Evolutionary conservation across 64 coral and sea anemone species (phyloP).

Genomic region (Orbicella faveolata): DNA sequence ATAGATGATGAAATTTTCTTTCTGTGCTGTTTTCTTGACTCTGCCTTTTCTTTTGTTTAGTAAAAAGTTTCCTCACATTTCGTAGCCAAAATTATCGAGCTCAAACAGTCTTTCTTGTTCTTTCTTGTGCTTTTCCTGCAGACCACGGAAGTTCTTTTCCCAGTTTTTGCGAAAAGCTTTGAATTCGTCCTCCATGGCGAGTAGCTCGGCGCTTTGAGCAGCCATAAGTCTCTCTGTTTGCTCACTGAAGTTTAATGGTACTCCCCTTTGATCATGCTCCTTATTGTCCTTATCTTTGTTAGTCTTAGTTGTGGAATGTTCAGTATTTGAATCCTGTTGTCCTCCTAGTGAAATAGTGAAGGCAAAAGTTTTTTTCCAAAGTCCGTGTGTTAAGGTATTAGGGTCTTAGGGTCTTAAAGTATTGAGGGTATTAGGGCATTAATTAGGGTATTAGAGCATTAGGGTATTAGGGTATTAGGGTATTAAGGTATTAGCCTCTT

Average conservation of each 20-base stretch:
- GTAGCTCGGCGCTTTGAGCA: constrained; percentile 59
- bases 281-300: neutral
- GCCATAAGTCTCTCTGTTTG: constrained; percentile 63
- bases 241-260: neutral
- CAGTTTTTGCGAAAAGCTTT: constrained; percentile 65
- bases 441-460: too few species aligned
- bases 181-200: constrained; percentile 66
- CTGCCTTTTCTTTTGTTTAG: neutral
- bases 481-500: too few species aligned
- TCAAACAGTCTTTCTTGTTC: constrained; percentile 78
- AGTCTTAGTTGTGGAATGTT: neutral
- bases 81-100: constrained; percentile 70
- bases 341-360: neutral
- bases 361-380: neutral
- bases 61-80: constrained; percentile 19
- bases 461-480: too few species aligned
- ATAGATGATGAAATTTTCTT: neutral
- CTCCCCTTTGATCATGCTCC: neutral
- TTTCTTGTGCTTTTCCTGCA: constrained; percentile 75
- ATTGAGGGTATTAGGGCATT: too few species aligned
- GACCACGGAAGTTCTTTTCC: constrained; percentile 60
- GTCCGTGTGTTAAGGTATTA: too few species aligned
- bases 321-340: neutral
- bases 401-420: too few species aligned
- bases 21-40: neutral